Percentiles rank a stretch among this genome's conserved stretches.
These are phyloP conservation scores for Pristionchus mayeri DNA, from an alignment of 2,888 invertebrate genomes.

Conservation along the genomic window DNA sequence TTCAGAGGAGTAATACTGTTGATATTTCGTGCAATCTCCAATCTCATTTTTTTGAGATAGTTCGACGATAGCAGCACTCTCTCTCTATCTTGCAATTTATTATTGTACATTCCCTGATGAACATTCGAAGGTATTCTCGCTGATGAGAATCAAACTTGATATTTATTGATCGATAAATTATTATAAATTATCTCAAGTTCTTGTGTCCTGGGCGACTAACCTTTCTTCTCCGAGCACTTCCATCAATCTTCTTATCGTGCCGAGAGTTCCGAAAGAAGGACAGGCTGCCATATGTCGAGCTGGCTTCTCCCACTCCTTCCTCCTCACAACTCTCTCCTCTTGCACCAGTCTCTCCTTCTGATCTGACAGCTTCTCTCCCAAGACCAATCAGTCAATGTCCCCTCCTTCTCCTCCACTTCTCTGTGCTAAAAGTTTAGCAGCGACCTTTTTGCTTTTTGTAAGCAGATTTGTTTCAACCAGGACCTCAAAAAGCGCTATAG, in stretches of 20 bases:
- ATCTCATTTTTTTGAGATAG: too few relatives aligned
- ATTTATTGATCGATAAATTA: slow-evolving; percentile 15
- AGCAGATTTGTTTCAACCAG: neutral
- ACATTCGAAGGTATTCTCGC: slow-evolving; percentile 9
- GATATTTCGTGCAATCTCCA: too few relatives aligned
- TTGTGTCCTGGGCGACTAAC: neutral
- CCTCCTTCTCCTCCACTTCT: neutral
- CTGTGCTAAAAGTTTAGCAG: neutral
- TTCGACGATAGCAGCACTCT: too few relatives aligned
- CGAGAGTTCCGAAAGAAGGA: slow-evolving; percentile 20
- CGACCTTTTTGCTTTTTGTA: neutral
- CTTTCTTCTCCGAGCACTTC: neutral
- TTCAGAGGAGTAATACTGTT: neutral
- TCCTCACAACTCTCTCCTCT: neutral
- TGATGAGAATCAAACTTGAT: neutral
- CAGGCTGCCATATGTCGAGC: slow-evolving; percentile 39
- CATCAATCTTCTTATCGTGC: slow-evolving; percentile 34
- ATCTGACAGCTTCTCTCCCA: slow-evolving; percentile 16
- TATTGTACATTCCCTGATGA: neutral
- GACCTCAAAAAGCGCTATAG: neutral
- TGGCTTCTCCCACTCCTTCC: neutral
- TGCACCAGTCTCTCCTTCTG: neutral
- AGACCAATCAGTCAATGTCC: neutral
- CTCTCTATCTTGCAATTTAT: neutral
- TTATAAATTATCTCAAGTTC: neutral